Conservation (phyloP, 2,797 vertebrate genomes). For the Myotis pilosus region DNA sequence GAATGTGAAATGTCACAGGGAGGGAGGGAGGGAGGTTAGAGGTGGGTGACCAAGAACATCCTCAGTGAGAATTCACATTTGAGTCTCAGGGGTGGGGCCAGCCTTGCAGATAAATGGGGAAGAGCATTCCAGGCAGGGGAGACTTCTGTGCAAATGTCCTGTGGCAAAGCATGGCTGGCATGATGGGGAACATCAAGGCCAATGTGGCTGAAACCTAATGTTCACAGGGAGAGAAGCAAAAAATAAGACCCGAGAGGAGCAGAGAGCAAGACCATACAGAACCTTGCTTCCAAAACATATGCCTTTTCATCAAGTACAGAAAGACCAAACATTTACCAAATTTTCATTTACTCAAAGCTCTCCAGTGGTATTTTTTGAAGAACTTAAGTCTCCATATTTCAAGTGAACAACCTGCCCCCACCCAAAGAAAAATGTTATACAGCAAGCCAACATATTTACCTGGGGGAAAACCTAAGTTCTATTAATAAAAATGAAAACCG, state of each 20-base stretch:
- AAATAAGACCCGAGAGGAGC: background rate
- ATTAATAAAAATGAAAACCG: constrained; percentile 28
- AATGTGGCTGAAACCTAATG: background rate
- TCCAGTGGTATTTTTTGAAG: constrained; percentile 22
- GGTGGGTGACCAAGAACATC: background rate
- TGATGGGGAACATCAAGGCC: background rate
- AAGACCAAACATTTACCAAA: background rate
- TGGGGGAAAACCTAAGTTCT: constrained; percentile 2
- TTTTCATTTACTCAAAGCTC: constrained; percentile 38
- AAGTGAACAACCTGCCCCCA: background rate
- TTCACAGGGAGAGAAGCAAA: background rate
- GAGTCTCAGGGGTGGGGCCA: background rate
- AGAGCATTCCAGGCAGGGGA: background rate
- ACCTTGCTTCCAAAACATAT: background rate
- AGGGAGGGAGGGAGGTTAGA: background rate
- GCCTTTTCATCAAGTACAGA: background rate
- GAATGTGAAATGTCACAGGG: background rate
- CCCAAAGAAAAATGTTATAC: background rate
- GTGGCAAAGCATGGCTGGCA: background rate
- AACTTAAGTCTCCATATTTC: constrained; percentile 20
- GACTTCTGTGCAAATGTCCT: background rate
- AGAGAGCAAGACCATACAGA: background rate
- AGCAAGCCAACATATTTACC: background rate
- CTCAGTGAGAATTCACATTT: background rate
- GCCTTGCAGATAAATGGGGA: background rate